Evolutionary conservation across 2,113 vertebrate species (phyloP), one percentile per base, ranked within the genome.

Genomic region (Myiozetetes cayanensis): DNA sequence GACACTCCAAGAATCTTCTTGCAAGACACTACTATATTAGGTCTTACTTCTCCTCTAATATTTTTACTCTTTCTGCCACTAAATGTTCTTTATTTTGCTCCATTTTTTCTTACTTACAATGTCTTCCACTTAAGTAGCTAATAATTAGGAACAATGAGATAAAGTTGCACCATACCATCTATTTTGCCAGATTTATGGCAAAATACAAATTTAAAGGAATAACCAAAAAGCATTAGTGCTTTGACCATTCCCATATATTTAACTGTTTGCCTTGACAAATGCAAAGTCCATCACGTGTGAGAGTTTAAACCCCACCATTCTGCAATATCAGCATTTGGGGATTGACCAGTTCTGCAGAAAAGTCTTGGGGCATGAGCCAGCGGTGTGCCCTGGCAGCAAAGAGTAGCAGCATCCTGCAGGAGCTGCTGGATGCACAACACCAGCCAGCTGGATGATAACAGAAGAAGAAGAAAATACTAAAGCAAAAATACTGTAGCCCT

Each of bases 321-420:
- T 13, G 37, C 82, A 68, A 37, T n/a, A 22, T 22, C 18, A 55
- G 15, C 0, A 0, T 10, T 22, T 65, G 33, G 39, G 15, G 37
- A 39, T 2, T 47, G 30, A 74, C 10, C 3, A 7, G 12, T 31
- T 84, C 33, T 76, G 28, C 23, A 39, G 35, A 80, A n/a, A 63
- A 65, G 10, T 35, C 24, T 33, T 35, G 33, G 15, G 14, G 10
- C 15, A 46, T 22, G 23, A 80, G 15, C 13, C 41, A 66, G 33
- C 4, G 49, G 12, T 15, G 25, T n/a, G 22, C 25, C 9, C 35
- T 39, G 52, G 23, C 12, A 67, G 18, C 17, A 19, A 65, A 46
- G 25, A 76, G 13, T 8, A 65, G 8, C 14, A 84, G 6, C 16
- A 73, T 49, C 22, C 33, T 59, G 22, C 14, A 50, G 49, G 49